Percentiles rank a stretch among this genome's conserved stretches.
Evolutionary conservation across 2,113 vertebrate genomes (phyloP).

Genomic region (Callospermophilus lateralis): DNA sequence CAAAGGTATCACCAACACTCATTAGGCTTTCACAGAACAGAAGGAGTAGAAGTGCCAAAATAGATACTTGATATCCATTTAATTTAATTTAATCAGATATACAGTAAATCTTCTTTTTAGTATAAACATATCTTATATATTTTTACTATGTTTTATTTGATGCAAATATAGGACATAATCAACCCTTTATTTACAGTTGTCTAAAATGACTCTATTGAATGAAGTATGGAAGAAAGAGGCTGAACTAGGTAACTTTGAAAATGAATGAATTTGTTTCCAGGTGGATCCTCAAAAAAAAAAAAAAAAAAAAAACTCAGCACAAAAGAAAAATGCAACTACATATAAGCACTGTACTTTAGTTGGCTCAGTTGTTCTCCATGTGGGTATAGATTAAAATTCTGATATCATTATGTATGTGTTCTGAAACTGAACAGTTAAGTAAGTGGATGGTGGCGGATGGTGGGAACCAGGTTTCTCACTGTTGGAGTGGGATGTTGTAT

Average conservation of each 20-base stretch:
- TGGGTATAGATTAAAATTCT: background rate
- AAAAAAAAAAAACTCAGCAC: no score
- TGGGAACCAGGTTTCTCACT: background rate
- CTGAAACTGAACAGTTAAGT: background rate
- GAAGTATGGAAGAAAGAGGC: background rate
- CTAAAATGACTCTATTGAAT: background rate
- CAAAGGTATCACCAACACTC: background rate
- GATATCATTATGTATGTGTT: background rate
- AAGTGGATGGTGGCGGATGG: background rate
- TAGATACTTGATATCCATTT: background rate
- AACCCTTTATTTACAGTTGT: background rate
- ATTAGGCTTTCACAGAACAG: background rate
- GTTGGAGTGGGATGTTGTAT: background rate
- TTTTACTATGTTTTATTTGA: background rate
- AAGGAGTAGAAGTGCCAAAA: background rate
- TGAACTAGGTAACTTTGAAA: background rate
- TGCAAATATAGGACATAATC: background rate
- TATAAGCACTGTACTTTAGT: background rate
- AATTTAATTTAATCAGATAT: background rate
- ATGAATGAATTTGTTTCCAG: background rate
- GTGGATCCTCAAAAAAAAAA: no score
- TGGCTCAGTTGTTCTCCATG: background rate
- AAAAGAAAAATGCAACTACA: background rate
- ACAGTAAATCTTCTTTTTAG: background rate
- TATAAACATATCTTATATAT: background rate